Evolutionary conservation across 2,888 invertebrate genomes (phyloP).

Genomic region (Machimus atricapillus): DNA sequence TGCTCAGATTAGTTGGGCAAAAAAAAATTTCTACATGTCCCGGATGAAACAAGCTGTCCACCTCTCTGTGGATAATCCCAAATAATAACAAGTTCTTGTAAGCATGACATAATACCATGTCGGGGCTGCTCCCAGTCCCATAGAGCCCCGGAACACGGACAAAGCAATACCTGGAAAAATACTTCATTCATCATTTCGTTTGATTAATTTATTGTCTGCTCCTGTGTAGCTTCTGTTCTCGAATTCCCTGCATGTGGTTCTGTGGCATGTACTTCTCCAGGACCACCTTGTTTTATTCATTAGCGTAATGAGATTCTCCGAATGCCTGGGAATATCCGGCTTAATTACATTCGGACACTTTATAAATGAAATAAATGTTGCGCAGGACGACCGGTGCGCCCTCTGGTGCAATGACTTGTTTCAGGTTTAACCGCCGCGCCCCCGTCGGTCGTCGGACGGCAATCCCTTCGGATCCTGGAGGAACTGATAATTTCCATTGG

Average conservation of each 20-base stretch:
- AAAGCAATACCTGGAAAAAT: constrained; percentile 30
- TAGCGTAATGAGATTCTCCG: constrained; percentile 26
- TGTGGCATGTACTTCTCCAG: not conserved
- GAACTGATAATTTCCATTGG: not conserved
- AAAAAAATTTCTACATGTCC: not conserved
- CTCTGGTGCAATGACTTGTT: not conserved
- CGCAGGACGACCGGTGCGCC: not conserved
- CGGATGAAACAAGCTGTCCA: not conserved
- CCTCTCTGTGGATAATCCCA: not conserved
- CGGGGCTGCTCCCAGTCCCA: not conserved
- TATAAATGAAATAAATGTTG: not conserved
- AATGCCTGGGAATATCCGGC: constrained; percentile 3
- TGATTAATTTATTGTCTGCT: constrained; percentile 28
- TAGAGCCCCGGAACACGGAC: not conserved
- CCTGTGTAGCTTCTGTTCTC: constrained; percentile 23
- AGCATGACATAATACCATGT: constrained; percentile 1
- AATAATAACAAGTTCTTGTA: not conserved
- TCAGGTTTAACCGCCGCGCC: not conserved
- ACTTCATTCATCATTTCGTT: constrained; percentile 28
- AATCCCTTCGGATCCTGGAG: not conserved
- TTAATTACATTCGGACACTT: constrained; percentile 26
- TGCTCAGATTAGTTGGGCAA: not conserved
- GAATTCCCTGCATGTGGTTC: constrained; percentile 18
- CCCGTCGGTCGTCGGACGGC: not conserved
- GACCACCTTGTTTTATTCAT: constrained; percentile 30